Evolutionary conservation across 2,888 invertebrate genomes (phyloP).

Genomic region (Eupeodes luniger): DNA sequence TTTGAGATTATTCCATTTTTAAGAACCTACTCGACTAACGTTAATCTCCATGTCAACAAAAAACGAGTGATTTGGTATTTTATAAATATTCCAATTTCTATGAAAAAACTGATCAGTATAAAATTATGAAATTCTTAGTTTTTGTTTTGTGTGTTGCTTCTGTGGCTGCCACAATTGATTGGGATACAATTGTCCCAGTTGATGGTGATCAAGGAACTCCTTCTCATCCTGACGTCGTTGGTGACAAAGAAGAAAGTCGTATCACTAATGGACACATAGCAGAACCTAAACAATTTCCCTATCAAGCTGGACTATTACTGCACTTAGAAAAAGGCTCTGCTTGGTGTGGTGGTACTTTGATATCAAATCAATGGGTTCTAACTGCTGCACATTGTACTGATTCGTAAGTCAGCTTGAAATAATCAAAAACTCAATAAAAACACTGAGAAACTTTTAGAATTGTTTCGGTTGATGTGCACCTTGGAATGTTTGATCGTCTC

Average conservation of each 20-base stretch:
- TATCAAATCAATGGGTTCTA: conserved; percentile 81
- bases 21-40: not conserved
- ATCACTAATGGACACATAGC: conserved; percentile 80
- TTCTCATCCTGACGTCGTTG: not conserved
- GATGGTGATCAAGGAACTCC: conserved; percentile 76
- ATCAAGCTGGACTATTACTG: conserved; percentile 81
- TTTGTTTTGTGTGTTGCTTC: conserved; percentile 24
- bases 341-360: conserved; percentile 83
- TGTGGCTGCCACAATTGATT: conserved; percentile 78
- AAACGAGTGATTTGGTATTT: not conserved
- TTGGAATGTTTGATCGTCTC: conserved; percentile 79
- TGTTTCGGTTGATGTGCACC: conserved; percentile 80
- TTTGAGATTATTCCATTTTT: conserved; percentile 7
- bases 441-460: conserved; percentile 74
- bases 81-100: conserved; percentile 18
- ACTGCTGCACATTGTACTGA: conserved; percentile 82
- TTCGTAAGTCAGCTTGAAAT: conserved; percentile 31
- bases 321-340: conserved; percentile 76
- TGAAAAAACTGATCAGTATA: conserved; percentile 14
- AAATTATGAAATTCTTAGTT: conserved; percentile 29
- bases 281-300: conserved; percentile 80
- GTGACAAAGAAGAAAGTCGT: conserved; percentile 23
- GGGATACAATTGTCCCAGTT: conserved; percentile 82
- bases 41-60: conserved; percentile 7
- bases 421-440: not conserved